These are phyloP conservation scores for Phrynocephalus guinanensis DNA, from an alignment of 2,797 vertebrate genomes.

Conservation along the genomic window DNA sequence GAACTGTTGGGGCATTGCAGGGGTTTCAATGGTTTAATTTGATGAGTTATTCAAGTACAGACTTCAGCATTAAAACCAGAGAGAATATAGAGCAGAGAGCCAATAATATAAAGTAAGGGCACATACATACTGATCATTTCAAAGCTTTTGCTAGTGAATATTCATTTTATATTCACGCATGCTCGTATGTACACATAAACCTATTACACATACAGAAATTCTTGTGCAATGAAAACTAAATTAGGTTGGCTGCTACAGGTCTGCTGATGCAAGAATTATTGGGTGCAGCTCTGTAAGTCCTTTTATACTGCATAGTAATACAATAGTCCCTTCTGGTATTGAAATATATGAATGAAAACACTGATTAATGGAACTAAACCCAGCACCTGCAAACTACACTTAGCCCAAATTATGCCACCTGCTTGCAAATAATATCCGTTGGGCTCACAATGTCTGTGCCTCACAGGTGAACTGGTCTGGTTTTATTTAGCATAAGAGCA, in stretches of 20 bases:
- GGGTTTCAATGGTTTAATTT: slow-evolving; percentile 2
- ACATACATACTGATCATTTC: neutral
- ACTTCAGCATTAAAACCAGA: neutral
- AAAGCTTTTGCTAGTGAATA: neutral
- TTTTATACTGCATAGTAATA: slow-evolving; percentile 22
- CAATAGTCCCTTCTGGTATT: slow-evolving; percentile 20
- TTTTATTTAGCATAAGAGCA: slow-evolving; percentile 19
- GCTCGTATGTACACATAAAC: neutral
- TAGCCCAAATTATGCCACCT: slow-evolving; percentile 10
- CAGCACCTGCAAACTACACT: slow-evolving; percentile 4
- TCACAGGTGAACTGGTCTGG: slow-evolving; percentile 10
- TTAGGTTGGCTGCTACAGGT: slow-evolving; percentile 5
- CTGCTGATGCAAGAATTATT: slow-evolving; percentile 4
- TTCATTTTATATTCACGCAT: neutral
- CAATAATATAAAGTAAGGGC: neutral
- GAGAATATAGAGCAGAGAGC: neutral
- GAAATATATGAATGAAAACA: slow-evolving; percentile 7
- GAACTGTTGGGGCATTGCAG: slow-evolving; percentile 42
- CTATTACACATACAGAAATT: neutral
- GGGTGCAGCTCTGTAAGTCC: neutral
- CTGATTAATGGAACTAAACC: slow-evolving; percentile 13
- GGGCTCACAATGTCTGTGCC: neutral
- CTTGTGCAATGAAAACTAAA: slow-evolving; percentile 27
- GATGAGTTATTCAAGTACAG: neutral
- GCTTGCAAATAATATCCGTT: slow-evolving; percentile 31